Evolutionary conservation across 1,140 invertebrate genomes (phyloP), one percentile per base, ranked within the genome.

Genomic region (Neomicropteryx cornuta): DNA sequence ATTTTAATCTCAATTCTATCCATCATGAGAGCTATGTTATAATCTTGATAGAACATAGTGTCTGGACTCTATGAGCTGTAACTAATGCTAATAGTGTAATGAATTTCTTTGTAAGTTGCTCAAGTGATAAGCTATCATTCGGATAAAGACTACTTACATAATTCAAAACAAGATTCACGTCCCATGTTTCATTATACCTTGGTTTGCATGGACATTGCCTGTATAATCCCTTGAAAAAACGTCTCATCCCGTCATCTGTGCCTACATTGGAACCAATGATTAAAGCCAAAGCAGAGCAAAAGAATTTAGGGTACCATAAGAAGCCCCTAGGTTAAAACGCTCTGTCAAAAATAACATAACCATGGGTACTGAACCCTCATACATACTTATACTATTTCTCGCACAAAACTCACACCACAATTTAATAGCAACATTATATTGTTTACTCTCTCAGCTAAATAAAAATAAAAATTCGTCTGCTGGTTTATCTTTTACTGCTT

Each of bases 161-260:
- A 21, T 48, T 19, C 34, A 58, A 43, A 5, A 56, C 49, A 4
- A 47, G 17, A 21, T 45, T 28, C 3, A 48, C 44, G 33, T 57
- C 49, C 54, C 50, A 60, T 5, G 44, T 49, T 5, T 5, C 17
- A 20, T n/a, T 35, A 40, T 58, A 57, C 42, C 52, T 56, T 2
- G 49, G 48, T 21, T 17, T 21, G 3, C 31, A 13, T 6, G 53
- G 53, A 21, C 40, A 52, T 37, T 39, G 6, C 27, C 42, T 51
- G 31, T 24, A 52, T n/a, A 42, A 23, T 2, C 50, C 53, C 42
- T 49, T 55, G 2, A 54, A 34, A 31, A 55, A 50, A 22, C 53
- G 33, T 28, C 27, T 40, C 5, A 53, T 38, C 17, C 27, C n/a
- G 11, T 36, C 23, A 24, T 51, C 44, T 21, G 42, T 33, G 14